Evolutionary conservation across 2,113 vertebrate species (phyloP).

Genomic region (Lepidothrix coronata): DNA sequence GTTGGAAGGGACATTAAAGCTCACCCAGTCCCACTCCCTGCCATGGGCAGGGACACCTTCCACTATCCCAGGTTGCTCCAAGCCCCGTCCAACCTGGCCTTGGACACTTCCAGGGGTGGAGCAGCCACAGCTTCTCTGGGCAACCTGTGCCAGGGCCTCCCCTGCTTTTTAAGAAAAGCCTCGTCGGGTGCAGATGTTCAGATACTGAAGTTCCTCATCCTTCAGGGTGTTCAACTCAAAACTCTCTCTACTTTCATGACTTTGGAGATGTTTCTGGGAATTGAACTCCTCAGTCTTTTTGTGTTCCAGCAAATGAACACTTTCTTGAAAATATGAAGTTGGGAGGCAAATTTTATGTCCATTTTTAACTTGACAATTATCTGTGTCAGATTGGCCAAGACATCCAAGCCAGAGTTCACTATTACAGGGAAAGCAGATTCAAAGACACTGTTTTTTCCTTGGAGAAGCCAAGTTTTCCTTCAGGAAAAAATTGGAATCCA

Average conservation of each 20-base stretch:
- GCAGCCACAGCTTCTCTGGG: neutral
- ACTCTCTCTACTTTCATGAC: neutral
- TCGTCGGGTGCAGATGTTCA: neutral
- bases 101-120: neutral
- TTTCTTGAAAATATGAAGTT: neutral
- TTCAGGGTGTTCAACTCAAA: neutral
- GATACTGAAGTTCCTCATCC: neutral
- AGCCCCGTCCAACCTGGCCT: neutral
- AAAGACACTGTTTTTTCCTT: neutral
- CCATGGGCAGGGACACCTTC: neutral
- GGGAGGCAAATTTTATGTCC: neutral
- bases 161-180: neutral
- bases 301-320: neutral
- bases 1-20: neutral
- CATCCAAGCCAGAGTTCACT: neutral
- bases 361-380: neutral
- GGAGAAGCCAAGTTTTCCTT: neutral
- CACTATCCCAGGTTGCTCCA: neutral
- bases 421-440: neutral
- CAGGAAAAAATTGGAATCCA: neutral
- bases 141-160: neutral
- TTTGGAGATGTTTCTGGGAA: neutral
- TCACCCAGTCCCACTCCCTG: fast-evolving
- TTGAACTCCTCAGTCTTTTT: neutral
- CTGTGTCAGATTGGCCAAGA: neutral